These are phyloP conservation scores for Philopedon plagiatum DNA, from an alignment of 2,888 invertebrate species.

Conservation along the genomic window DNA sequence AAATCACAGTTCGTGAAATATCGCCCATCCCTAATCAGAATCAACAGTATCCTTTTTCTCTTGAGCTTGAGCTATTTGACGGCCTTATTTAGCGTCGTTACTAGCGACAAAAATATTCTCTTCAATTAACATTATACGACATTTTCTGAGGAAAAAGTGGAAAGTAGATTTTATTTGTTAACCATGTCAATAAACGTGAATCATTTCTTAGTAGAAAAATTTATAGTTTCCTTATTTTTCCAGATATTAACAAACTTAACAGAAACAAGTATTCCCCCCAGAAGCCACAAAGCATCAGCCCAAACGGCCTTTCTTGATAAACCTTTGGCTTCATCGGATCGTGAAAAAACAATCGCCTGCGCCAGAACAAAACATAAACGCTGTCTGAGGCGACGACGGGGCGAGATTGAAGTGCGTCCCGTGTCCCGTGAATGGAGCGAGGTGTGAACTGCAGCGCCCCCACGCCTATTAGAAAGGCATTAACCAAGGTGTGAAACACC, in stretches of 20 bases:
- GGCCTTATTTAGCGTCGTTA: too few relatives aligned
- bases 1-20: too few relatives aligned
- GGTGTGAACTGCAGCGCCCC: conserved; percentile 51
- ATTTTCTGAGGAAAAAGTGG: too few relatives aligned
- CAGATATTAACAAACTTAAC: not conserved
- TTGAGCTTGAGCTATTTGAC: too few relatives aligned
- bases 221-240: too few relatives aligned
- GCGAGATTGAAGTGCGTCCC: conserved; percentile 46
- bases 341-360: conserved; percentile 36
- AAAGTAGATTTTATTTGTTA: too few relatives aligned
- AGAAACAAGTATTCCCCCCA: not conserved
- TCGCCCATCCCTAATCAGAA: too few relatives aligned
- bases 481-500: conserved; percentile 62
- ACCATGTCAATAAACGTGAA: too few relatives aligned
- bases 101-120: too few relatives aligned
- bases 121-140: too few relatives aligned
- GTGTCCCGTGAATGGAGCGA: conserved; percentile 45
- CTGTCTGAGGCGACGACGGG: conserved; percentile 27
- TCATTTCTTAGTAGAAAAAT: too few relatives aligned
- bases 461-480: conserved; percentile 57
- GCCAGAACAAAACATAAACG: conserved; percentile 32
- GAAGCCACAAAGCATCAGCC: not conserved
- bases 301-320: conserved; percentile 3
- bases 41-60: too few relatives aligned
- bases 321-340: conserved; percentile 14